Evolutionary conservation across 2,888 invertebrate genomes (phyloP), one percentile per base, ranked within the genome.

Genomic region (Cenopis cana): DNA sequence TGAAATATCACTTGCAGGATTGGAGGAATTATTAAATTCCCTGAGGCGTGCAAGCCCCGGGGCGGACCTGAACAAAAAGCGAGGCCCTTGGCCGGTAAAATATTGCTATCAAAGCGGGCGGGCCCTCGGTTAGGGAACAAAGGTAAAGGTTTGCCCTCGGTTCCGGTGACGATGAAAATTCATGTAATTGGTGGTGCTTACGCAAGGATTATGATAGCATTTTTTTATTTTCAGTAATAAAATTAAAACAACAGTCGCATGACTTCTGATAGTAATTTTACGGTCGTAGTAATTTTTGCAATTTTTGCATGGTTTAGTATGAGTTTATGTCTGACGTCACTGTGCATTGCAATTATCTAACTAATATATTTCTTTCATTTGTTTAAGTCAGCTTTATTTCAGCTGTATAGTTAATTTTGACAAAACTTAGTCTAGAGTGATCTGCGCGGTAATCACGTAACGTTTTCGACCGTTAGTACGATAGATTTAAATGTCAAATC

Each of bases 1-100:
- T 77, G 73, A 82, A 83, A 81, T 80, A 85, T 86, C 84, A 84
- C 82, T 85, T 79, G 79, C 84, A 84, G 82, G 79, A 79, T 83
- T 82, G 80, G 80, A 76, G 78, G 77, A 84, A 84, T 85, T 85
- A 86, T 85, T 81, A 84, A 84, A 85, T 81, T 82, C 79, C 74
- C 69, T 73, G 77, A 72, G 82, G 83, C 84, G 81, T 81, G 74
- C 79, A 70, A 78, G 79, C 79, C 24, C 81, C 79, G 79, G 81
- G 82, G 78, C 81, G 76, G 74, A 74, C 76, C 77, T 80, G 78
- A 84, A 82, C 82, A 82, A 84, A 87, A 85, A 82, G 77, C 81
- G 75, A 77, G 74, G 76, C 74, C 75, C 66, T 50, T 59, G 73
- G 74, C 77, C 77, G 79, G 79, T 83, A 77, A 85, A 84, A 82